Percentiles rank a stretch among this genome's conserved stretches.
phyloP scores from a whole-genome alignment of 2,888 invertebrate species.

The Laspeyria flexula region DNA sequence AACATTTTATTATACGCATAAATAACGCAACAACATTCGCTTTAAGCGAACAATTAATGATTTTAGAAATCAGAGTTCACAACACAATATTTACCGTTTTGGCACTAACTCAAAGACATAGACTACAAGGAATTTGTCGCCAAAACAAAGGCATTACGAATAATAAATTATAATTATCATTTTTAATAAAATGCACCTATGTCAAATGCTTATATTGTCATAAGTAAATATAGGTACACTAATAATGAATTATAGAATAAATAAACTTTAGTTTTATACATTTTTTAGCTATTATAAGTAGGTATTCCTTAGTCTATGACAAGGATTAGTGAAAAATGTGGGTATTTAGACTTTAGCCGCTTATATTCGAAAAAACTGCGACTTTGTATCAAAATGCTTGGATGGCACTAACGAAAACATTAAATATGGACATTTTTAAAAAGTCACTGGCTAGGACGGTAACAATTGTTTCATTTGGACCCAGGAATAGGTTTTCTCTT shows the following conservation, averaged over 20 bases:
- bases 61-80: slow-evolving; percentile 60
- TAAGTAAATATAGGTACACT: slow-evolving; percentile 6
- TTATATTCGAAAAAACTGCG: slow-evolving; percentile 49
- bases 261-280: too few species aligned
- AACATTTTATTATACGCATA: slow-evolving; percentile 51
- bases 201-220: slow-evolving; percentile 16
- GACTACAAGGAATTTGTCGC: slow-evolving; percentile 44
- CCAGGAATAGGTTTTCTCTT: slow-evolving; percentile 54
- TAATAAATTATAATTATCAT: background rate
- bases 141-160: background rate
- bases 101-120: slow-evolving; percentile 64
- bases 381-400: slow-evolving; percentile 41
- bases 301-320: slow-evolving; percentile 48
- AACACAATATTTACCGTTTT: slow-evolving; percentile 66
- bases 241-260: background rate
- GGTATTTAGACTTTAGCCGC: slow-evolving; percentile 22
- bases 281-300: background rate
- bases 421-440: slow-evolving; percentile 43
- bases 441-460: slow-evolving; percentile 77
- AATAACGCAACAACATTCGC: slow-evolving; percentile 67
- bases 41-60: slow-evolving; percentile 65
- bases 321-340: slow-evolving; percentile 47
- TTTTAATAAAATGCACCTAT: slow-evolving; percentile 16
- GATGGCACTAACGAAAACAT: slow-evolving; percentile 46
- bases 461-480: slow-evolving; percentile 64